A percentile compares a stretch with the other conserved stretches of the same genome.
phyloP scores from a whole-genome alignment of 2,113 vertebrate genomes.

The Megalops atlanticus region DNA sequence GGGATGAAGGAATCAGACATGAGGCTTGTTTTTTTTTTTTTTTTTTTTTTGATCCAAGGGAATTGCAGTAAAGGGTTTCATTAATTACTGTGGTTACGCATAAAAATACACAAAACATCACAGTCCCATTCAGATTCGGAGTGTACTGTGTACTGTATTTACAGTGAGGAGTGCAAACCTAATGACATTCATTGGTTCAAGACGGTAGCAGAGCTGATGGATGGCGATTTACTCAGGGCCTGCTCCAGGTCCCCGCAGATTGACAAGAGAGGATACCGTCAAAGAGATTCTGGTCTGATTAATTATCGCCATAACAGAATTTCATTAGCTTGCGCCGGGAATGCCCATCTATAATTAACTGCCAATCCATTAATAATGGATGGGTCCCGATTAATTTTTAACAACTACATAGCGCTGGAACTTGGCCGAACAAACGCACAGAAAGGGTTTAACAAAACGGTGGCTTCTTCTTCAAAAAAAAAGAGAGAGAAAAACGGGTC shows the following conservation, averaged over 20 bases:
- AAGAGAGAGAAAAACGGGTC: background rate
- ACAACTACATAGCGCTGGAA: constrained; percentile 41
- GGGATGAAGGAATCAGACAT: no score
- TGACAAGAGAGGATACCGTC: constrained; percentile 37
- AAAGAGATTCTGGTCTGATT: constrained; percentile 44
- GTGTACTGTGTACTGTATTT: background rate
- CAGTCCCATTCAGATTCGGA: background rate
- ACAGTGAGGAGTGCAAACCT: constrained; percentile 7
- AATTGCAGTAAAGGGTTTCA: background rate
- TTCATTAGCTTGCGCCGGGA: constrained; percentile 47
- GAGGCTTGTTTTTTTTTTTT: no score
- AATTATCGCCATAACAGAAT: constrained; percentile 48
- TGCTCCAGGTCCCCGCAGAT: constrained; percentile 23
- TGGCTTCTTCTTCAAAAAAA: constrained; percentile 3
- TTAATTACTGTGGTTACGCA: background rate
- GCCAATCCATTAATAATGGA: constrained; percentile 49
- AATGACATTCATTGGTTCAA: constrained; percentile 34
- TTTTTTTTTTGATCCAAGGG: no score
- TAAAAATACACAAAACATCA: background rate
- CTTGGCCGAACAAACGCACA: constrained; percentile 40
- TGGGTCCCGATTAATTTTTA: constrained; percentile 43
- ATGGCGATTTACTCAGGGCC: constrained; percentile 22
- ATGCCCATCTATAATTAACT: constrained; percentile 57
- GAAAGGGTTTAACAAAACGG: constrained; percentile 35
- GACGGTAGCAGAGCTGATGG: constrained; percentile 39